Conservation (phyloP, 2,888 invertebrate species). For the Cosmia trapezina region DNA sequence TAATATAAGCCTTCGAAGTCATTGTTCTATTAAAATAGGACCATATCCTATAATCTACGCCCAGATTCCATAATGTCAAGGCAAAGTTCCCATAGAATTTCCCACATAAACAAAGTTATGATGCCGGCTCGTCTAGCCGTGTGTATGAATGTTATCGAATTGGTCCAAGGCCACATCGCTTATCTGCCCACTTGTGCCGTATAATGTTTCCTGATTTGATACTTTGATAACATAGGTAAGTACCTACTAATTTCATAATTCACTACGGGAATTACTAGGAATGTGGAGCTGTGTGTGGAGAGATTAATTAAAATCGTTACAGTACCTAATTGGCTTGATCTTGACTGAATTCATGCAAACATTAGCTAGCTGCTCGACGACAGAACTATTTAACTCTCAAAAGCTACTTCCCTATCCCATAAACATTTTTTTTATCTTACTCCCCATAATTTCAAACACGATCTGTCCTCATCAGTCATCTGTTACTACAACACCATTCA, state of each 20-base stretch:
- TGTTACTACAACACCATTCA: conserved; percentile 47
- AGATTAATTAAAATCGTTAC: neutral
- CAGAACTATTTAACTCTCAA: neutral
- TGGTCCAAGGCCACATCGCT: conserved; percentile 72
- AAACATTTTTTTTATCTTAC: neutral
- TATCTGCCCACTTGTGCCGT: conserved; percentile 62
- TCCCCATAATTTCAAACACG: neutral
- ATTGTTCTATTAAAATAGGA: conserved; percentile 47
- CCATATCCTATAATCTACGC: conserved; percentile 32
- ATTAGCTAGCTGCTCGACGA: no score
- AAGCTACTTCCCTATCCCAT: neutral
- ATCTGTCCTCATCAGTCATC: conserved; percentile 34
- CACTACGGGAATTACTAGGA: conserved; percentile 18
- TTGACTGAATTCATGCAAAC: neutral
- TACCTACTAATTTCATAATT: conserved; percentile 44
- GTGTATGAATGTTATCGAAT: conserved; percentile 72
- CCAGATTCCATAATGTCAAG: conserved; percentile 49
- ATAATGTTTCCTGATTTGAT: conserved; percentile 55
- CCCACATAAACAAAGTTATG: conserved; percentile 63
- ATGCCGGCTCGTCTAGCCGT: conserved; percentile 60
- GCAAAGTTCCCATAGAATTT: conserved; percentile 57
- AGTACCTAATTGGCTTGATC: neutral
- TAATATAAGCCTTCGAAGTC: neutral
- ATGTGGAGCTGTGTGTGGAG: neutral
- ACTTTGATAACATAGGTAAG: conserved; percentile 50